Evolutionary conservation across 2,888 invertebrate species (phyloP), one percentile per base, ranked within the genome.

Genomic region (Eupithecia subfuscata): DNA sequence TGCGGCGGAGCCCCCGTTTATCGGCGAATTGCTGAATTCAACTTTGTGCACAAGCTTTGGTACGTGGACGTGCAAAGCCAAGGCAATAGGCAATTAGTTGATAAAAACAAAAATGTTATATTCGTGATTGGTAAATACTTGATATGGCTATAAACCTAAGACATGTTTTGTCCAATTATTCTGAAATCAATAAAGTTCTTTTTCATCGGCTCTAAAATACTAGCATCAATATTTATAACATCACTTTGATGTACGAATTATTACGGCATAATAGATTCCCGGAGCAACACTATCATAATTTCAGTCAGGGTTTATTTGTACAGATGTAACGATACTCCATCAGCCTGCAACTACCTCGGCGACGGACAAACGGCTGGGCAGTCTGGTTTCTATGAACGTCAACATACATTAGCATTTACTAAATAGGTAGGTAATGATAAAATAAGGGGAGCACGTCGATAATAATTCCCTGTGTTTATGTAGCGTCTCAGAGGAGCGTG

Each of bases 371-470:
- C 85, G 80, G 77, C 74, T 82, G 25, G 71, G 70, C 83, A 81
- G 85, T 90, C 91, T 91, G 92, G 88, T 91, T 89, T 87, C 85
- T 88, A 80, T 89, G 91, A 85, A 87, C 90, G 89, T 91, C 91
- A 87, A 89, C 89, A 89, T 89, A 89, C 90, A 87, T 92, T 91
- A 90, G 83, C 81, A 86, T 88, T 85, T 85, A 89, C 88, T 90
- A 88, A 89, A 91, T 91, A 67, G n/a, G 43, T 91, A 67, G n/a
- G 43, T 68, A 92, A 85, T 83, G 83, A 87, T 88, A 86, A 88
- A 89, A 85, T 86, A 85, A 85, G 84, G 84, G 84, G 84, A 82
- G 80, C 81, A 78, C 82, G 85, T 86, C 81, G 83, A 86, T 87
- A 87, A 91, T 92, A 88, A 91, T 90, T 90, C 88, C 81, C 82